These are phyloP conservation scores for Leontocebus nigricollis DNA, from an alignment of 2,797 vertebrate genomes.

Conservation along the genomic window DNA sequence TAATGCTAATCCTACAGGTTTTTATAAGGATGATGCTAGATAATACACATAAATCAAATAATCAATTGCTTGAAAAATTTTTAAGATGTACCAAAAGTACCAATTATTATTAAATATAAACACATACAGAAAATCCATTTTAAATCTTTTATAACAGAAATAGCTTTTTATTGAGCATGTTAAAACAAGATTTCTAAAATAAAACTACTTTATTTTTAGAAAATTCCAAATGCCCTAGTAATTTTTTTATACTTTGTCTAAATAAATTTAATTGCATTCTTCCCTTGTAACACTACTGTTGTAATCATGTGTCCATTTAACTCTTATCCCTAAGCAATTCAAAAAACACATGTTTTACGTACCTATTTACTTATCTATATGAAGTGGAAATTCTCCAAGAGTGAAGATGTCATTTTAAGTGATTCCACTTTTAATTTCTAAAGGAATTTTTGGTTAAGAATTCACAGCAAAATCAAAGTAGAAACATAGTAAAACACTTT, in stretches of 20 bases:
- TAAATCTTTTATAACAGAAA: not conserved
- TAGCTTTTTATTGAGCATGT: not conserved
- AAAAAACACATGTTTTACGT: not conserved
- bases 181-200: not conserved
- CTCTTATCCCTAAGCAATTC: not conserved
- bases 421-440: not conserved
- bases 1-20: not conserved
- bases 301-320: not conserved
- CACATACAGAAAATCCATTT: not conserved
- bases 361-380: not conserved
- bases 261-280: not conserved
- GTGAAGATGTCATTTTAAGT: not conserved
- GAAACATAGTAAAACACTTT: not conserved
- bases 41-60: not conserved
- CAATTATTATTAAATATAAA: not conserved
- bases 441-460: not conserved
- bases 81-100: not conserved
- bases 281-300: not conserved
- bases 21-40: not conserved
- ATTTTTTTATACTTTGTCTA: not conserved
- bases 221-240: not conserved
- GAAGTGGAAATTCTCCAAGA: not conserved
- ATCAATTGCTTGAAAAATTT: not conserved
- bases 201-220: not conserved
- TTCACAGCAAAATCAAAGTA: not conserved